Conservation (phyloP, 64 coral and sea anemone species). For the Hydrozoanthus tunicans region DNA sequence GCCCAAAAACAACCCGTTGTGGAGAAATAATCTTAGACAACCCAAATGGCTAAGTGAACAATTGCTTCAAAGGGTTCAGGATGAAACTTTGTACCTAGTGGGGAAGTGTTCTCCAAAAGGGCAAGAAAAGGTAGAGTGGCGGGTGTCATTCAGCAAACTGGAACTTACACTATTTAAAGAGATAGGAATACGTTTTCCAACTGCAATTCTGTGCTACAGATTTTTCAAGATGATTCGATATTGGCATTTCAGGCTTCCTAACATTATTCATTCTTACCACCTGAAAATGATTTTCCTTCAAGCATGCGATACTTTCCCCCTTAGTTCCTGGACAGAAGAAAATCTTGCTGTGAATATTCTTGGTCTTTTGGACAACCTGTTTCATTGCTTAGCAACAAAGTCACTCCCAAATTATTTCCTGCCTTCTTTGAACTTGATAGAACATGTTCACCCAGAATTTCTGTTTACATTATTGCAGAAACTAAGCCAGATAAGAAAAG, state of each 20-base stretch:
- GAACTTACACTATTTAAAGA: slow-evolving; percentile 63
- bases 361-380: slow-evolving; percentile 59
- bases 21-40: slow-evolving; percentile 27
- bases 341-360: slow-evolving; percentile 55
- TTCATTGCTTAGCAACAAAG: slow-evolving; percentile 54
- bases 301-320: slow-evolving; percentile 41
- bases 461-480: slow-evolving; percentile 23
- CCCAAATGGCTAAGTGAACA: slow-evolving; percentile 47
- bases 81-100: slow-evolving; percentile 41
- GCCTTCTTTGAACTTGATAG: slow-evolving; percentile 50
- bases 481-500: slow-evolving; percentile 16
- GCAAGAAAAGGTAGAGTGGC: slow-evolving; percentile 67
- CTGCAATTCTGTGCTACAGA: slow-evolving; percentile 60
- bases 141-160: slow-evolving; percentile 63
- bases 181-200: slow-evolving; percentile 28
- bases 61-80: slow-evolving; percentile 11
- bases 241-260: slow-evolving; percentile 48
- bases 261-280: slow-evolving; percentile 71
- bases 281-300: slow-evolving; percentile 66
- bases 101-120: slow-evolving; percentile 63
- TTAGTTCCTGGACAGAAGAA: slow-evolving; percentile 33
- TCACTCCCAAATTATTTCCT: slow-evolving; percentile 63
- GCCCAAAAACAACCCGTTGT: slow-evolving; percentile 40
- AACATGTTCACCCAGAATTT: slow-evolving; percentile 47
- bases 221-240: slow-evolving; percentile 51